A percentile compares a stretch with the other conserved stretches of the same genome.
phyloP scores from a whole-genome alignment of 2,797 vertebrate species.

The Protonibea diacanthus region DNA sequence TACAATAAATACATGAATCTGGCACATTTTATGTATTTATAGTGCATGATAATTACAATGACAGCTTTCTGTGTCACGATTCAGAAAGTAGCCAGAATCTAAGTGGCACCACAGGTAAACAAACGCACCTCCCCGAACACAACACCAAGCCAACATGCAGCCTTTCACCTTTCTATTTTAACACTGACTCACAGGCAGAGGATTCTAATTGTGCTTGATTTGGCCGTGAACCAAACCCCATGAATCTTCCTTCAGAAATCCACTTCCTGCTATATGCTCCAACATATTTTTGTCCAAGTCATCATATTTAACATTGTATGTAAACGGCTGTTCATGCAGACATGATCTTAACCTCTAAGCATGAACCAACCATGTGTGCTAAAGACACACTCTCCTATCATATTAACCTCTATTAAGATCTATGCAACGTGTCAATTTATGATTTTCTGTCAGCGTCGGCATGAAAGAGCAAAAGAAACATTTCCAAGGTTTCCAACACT shows the following conservation, averaged over 20 bases:
- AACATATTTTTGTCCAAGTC: conserved; percentile 23
- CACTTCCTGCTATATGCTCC: conserved; percentile 13
- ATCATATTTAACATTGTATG: conserved; percentile 26
- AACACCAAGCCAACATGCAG: conserved; percentile 20
- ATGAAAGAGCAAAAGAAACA: background rate
- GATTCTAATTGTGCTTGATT: conserved; percentile 56
- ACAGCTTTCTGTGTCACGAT: conserved; percentile 1
- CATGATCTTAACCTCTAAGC: conserved; percentile 12
- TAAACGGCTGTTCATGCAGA: conserved; percentile 31
- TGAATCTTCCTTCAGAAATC: conserved; percentile 34
- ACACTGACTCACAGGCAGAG: conserved; percentile 7
- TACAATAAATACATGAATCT: background rate
- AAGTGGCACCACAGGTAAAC: conserved; percentile 28
- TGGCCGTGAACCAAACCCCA: conserved; percentile 44
- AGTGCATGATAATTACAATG: conserved; percentile 27
- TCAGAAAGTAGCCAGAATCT: conserved; percentile 14
- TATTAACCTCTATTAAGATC: conserved; percentile 8
- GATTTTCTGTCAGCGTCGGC: conserved; percentile 1
- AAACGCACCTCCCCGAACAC: conserved; percentile 17
- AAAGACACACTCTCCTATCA: background rate
- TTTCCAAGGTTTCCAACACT: background rate
- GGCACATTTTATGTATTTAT: background rate
- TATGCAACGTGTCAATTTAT: background rate
- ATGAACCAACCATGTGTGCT: background rate
- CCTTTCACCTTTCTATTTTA: conserved; percentile 59